These are phyloP conservation scores for Entomobrya multifasciata DNA, from an alignment of 2,888 invertebrate species.

Conservation along the genomic window DNA sequence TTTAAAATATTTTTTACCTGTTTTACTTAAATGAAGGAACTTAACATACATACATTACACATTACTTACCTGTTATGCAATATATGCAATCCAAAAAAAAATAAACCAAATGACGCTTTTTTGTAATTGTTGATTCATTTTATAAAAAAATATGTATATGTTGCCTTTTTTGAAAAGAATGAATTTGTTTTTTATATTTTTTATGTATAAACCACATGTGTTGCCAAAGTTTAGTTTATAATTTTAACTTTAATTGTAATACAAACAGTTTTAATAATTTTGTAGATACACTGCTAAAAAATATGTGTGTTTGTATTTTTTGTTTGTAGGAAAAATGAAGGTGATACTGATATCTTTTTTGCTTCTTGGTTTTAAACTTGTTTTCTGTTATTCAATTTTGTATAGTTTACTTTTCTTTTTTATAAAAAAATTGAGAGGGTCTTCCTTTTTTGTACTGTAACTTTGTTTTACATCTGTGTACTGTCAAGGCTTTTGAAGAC, in stretches of 20 bases:
- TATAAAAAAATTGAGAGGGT: neutral
- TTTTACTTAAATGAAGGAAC: neutral
- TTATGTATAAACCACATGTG: conserved; percentile 31
- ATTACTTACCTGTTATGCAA: no score
- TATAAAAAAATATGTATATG: neutral
- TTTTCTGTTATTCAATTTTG: conserved; percentile 30
- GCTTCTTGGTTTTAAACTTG: neutral
- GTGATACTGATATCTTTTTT: neutral
- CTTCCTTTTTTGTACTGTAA: conserved; percentile 17
- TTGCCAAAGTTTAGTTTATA: conserved; percentile 36
- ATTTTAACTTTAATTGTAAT: neutral
- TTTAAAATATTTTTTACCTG: no score
- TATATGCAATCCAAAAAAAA: neutral
- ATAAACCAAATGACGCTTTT: neutral
- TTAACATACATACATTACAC: no score
- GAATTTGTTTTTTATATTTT: neutral
- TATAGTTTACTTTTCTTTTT: neutral
- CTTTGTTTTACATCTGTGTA: no score
- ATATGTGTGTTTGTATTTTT: neutral
- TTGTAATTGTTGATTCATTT: neutral
- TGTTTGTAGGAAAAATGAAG: neutral
- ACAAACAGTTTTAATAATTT: neutral
- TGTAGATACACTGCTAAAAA: neutral
- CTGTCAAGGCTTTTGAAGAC: no score
- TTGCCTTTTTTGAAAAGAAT: conserved; percentile 6